These are phyloP conservation scores for Myanophis thanlyinensis DNA, from an alignment of 2,113 vertebrate species.

Conservation along the genomic window DNA sequence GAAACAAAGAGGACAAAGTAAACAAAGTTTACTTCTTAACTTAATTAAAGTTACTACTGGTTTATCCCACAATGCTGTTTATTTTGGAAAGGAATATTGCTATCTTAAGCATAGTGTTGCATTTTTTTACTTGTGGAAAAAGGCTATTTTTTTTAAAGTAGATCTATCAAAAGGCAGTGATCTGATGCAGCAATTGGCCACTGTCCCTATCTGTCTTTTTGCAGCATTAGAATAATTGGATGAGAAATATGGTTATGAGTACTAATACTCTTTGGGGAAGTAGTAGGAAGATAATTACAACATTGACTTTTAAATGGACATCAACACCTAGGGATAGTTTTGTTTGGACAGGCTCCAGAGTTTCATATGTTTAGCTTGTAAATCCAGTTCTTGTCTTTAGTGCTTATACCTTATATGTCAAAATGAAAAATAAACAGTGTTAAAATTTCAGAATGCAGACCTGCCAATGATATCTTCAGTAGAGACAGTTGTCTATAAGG, in stretches of 20 bases:
- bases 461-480: conserved; percentile 74
- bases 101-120: conserved; percentile 45
- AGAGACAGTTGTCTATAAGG: conserved; percentile 74
- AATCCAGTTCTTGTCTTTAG: conserved; percentile 68
- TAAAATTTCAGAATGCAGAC: conserved; percentile 71
- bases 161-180: conserved; percentile 37
- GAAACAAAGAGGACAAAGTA: conserved; percentile 40
- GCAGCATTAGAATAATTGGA: conserved; percentile 48
- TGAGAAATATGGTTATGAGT: conserved; percentile 41
- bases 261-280: conserved; percentile 59
- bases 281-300: conserved; percentile 67
- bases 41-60: conserved; percentile 32
- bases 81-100: conserved; percentile 50
- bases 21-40: conserved; percentile 14
- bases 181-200: conserved; percentile 63
- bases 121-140: conserved; percentile 59
- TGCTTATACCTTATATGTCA: conserved; percentile 67
- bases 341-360: conserved; percentile 70
- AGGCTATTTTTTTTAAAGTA: conserved; percentile 47
- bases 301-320: conserved; percentile 68
- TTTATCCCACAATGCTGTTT: conserved; percentile 54
- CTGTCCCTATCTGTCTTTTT: conserved; percentile 45
- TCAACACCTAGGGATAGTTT: conserved; percentile 67
- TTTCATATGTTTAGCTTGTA: conserved; percentile 70
- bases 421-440: conserved; percentile 59